Percentiles rank a stretch among this genome's conserved stretches.
phyloP scores from a whole-genome alignment of 2,113 vertebrate species.

The Oncorhynchus masou region DNA sequence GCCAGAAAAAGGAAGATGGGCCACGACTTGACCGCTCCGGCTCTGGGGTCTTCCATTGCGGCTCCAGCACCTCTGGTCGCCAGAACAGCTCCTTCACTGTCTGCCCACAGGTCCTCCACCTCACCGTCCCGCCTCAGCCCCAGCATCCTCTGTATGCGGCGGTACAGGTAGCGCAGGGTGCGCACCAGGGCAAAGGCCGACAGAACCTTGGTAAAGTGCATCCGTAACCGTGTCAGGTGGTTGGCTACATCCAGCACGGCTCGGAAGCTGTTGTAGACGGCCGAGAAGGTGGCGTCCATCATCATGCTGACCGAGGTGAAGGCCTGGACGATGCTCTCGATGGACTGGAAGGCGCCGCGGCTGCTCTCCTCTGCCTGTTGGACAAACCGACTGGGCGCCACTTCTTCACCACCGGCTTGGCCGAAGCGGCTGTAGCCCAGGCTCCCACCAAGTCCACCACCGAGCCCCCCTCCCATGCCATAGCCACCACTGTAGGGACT shows the following conservation, averaged over 20 bases:
- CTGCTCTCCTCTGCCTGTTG: conserved; percentile 97
- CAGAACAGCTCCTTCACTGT: conserved; percentile 81
- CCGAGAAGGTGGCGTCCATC: conserved; percentile 97
- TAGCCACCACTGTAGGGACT: conserved; percentile 65
- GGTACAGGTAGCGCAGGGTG: conserved; percentile 88
- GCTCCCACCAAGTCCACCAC: conserved; percentile 59
- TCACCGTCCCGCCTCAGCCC: conserved; percentile 81
- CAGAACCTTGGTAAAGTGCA: conserved; percentile 93
- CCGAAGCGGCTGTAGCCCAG: conserved; percentile 79
- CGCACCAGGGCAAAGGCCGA: conserved; percentile 95
- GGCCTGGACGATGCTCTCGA: conserved; percentile 96
- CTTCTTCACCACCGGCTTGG: conserved; percentile 70
- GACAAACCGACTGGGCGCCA: conserved; percentile 91
- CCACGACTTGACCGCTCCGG: conserved; percentile 89
- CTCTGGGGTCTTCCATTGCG: conserved; percentile 71
- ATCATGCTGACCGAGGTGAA: conserved; percentile 98
- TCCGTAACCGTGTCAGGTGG: conserved; percentile 89
- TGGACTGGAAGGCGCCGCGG: conserved; percentile 94
- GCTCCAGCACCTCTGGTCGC: conserved; percentile 37
- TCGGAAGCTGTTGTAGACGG: conserved; percentile 96
- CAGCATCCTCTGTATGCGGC: conserved; percentile 81
- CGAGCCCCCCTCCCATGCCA: conserved; percentile 64
- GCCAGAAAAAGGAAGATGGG: conserved; percentile 95
- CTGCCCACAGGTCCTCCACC: conserved; percentile 91
- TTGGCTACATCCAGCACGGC: conserved; percentile 96